Percentiles rank a stretch among this genome's conserved stretches.
phyloP scores from a whole-genome alignment of 2,113 vertebrate genomes.

The Thamnophis sirtalis region DNA sequence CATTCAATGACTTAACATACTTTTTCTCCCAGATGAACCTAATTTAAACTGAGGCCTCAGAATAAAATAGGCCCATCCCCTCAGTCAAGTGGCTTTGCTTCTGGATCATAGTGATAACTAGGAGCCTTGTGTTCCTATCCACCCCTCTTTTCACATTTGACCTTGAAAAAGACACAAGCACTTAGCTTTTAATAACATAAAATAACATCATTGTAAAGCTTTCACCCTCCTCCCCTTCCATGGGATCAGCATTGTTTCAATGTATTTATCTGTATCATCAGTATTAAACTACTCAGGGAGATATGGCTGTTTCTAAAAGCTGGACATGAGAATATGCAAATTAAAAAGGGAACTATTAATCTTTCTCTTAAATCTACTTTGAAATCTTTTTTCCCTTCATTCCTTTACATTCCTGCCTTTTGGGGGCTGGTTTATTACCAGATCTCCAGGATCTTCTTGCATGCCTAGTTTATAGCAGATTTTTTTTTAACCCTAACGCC shows the following conservation, averaged over 20 bases:
- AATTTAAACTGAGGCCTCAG: background rate
- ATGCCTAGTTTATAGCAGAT: conserved; percentile 53
- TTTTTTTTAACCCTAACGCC: conserved; percentile 48
- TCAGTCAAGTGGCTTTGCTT: background rate
- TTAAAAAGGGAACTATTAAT: conserved; percentile 63
- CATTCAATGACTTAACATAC: background rate
- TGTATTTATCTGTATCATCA: conserved; percentile 49
- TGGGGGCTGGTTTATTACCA: background rate
- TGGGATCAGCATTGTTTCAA: conserved; percentile 29
- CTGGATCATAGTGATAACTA: background rate
- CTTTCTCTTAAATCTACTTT: conserved; percentile 42
- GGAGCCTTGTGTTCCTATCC: background rate
- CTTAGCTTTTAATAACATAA: conserved; percentile 62
- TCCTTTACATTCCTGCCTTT: background rate
- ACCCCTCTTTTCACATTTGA: conserved; percentile 31
- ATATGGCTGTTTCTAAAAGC: conserved; percentile 50
- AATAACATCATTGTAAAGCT: conserved; percentile 29
- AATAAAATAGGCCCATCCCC: background rate
- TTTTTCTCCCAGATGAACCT: background rate
- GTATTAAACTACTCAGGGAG: conserved; percentile 63
- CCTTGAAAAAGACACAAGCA: conserved; percentile 57
- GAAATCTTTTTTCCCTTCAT: conserved; percentile 20
- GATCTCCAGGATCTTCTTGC: conserved; percentile 64
- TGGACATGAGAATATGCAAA: conserved; percentile 51
- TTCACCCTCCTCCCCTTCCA: background rate